Percentiles rank a stretch among this genome's conserved stretches.
Evolutionary conservation across 2,888 invertebrate genomes (phyloP).

Genomic region (Spodoptera picta): DNA sequence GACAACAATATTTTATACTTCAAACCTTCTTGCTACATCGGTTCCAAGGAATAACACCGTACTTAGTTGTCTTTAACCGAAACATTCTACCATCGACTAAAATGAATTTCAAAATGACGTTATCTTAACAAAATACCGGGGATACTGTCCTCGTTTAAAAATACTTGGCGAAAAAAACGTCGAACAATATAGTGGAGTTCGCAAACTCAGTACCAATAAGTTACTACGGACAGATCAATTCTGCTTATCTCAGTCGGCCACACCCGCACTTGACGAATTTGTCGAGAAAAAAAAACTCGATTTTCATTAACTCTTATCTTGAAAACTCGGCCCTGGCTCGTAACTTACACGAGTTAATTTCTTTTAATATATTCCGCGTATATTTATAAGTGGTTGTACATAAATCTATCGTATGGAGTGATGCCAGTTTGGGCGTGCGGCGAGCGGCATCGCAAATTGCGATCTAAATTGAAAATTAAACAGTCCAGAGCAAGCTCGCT

Average conservation of each 20-base stretch:
- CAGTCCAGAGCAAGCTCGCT: conserved; percentile 67
- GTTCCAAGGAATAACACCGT: not conserved
- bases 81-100: conserved; percentile 12
- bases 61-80: not conserved
- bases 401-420: conserved; percentile 85
- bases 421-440: conserved; percentile 85
- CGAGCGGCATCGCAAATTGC: conserved; percentile 87
- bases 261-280: conserved; percentile 77
- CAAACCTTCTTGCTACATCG: not conserved
- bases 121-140: conserved; percentile 48
- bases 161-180: conserved; percentile 29
- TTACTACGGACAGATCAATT: conserved; percentile 73
- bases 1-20: too few relatives aligned
- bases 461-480: conserved; percentile 90
- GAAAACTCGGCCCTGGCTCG: conserved; percentile 68
- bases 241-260: conserved; percentile 71
- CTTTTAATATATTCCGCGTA: conserved; percentile 83
- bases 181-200: conserved; percentile 52
- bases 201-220: conserved; percentile 56
- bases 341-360: conserved; percentile 85
- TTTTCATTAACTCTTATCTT: conserved; percentile 85
- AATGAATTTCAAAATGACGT: conserved; percentile 15
- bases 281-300: conserved; percentile 77
- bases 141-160: conserved; percentile 35
- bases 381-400: conserved; percentile 69